Base-by-base conservation (phyloP, 2,797 vertebrate genomes). In the Falco rusticolus region DNA sequence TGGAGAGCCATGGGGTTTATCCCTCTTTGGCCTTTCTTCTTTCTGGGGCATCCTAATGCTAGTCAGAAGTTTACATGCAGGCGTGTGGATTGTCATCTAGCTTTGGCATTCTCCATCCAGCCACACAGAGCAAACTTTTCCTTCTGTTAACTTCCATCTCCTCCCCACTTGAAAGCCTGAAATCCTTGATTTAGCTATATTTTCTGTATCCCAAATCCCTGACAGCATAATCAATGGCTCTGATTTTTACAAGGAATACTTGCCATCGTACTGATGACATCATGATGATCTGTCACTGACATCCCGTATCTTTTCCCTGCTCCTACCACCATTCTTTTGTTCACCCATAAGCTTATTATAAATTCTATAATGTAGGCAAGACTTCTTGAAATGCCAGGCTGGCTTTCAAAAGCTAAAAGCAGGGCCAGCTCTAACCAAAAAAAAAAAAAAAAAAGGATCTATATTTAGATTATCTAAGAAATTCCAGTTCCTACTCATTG, bases 271-370 rank as follows among this genome's bases (percentile, higher is more conserved):
- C 17, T 45, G 43, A 45, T 45, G 43, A 18, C 43, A 45, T 18
- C 43, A 45, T 45, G 43, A 45, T 45, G 17, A 47, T 93, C 85
- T 2, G 2, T 72, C 41, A 34, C 16, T 0, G 0, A 33, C 19
- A 29, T 33, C 21, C 11, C 5, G 12, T 70, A 39, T 24, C 12
- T 93, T 85, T 75, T 53, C 34, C 28, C 11, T 87, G 28, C 8
- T 87, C 33, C 45, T 74, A 34, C 24, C 26, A 28, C 48, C 47
- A 13, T 54, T 91, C 26, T 24, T 89, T 87, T 74, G 12, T 56
- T 72, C 24, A 86, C 9, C 15, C 20, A 13, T 3, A 89, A 33
- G 24, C 78, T 93, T 84, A 61, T 34, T 64, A 83, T 10, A 94
- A 91, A 65, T 65, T 50, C 29, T 51, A 34, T 31, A 59, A 61